Percentiles rank a stretch among this genome's conserved stretches.
phyloP scores from a whole-genome alignment of 2,888 invertebrate species.

The Chorisops tibialis region DNA sequence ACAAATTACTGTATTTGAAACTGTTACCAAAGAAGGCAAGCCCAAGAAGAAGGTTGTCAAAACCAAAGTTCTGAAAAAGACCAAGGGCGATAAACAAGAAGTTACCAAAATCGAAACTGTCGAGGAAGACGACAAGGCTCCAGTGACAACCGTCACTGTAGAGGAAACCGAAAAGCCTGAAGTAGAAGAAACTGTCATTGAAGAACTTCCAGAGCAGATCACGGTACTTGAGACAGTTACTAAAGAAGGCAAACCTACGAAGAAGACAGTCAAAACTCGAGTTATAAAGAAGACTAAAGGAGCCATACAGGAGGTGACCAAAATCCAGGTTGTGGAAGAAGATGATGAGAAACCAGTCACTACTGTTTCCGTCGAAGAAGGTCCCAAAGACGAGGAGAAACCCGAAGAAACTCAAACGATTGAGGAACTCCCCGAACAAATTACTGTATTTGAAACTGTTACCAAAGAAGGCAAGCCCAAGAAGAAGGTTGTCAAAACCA shows the following conservation, averaged over 20 bases:
- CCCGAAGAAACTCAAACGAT: constrained; percentile 40
- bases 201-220: constrained; percentile 44
- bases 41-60: constrained; percentile 38
- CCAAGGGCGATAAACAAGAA: constrained; percentile 39
- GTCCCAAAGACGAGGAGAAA: constrained; percentile 33
- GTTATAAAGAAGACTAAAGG: constrained; percentile 48
- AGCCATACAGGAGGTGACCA: constrained; percentile 41
- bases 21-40: constrained; percentile 36
- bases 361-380: constrained; percentile 42
- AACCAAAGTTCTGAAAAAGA: constrained; percentile 36
- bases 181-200: constrained; percentile 33
- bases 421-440: constrained; percentile 37
- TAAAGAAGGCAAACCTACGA: constrained; percentile 38
- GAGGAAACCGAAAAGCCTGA: constrained; percentile 40
- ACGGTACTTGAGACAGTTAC: constrained; percentile 47
- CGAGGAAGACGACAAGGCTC: constrained; percentile 41
- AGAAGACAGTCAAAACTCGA: constrained; percentile 40
- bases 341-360: constrained; percentile 43
- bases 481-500: constrained; percentile 44
- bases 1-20: constrained; percentile 36
- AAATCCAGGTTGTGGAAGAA: constrained; percentile 44
- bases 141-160: constrained; percentile 42
- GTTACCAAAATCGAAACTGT: constrained; percentile 45
- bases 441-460: constrained; percentile 42
- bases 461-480: constrained; percentile 37